Evolutionary conservation across 2,113 vertebrate species (phyloP), one percentile per base, ranked within the genome.

Genomic region (Scomber scombrus): DNA sequence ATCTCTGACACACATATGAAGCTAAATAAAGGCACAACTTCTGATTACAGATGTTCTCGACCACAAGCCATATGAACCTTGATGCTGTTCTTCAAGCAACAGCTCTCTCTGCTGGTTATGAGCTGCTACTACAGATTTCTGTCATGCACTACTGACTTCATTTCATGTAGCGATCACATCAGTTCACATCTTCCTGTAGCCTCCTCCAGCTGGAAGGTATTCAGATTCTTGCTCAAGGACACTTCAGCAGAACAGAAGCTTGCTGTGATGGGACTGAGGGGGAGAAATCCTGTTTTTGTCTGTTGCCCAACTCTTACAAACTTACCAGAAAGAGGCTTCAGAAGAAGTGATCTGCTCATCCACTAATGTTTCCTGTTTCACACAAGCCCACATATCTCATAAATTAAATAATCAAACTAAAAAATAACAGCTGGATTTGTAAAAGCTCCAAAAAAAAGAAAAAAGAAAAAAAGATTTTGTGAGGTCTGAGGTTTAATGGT

Each of bases 51-150:
- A 19, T 13, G 15, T 15, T 47, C 4, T 8, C 5, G 62, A 19
- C 1, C 16, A n/a, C 23, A 2, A 16, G 60, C 34, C 7, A 3
- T 62, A 13, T 64, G 60, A 15, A 60, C 68, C 34, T 50, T 1
- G 0, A 1, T 47, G 49, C 34, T 49, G 45, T 81, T 58, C 31
- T 66, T 64, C 45, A 80, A 71, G 67, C 78, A 66, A 71, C 69
- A 79, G 80, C 87, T 2, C 82, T 13, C 87, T 86, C 92, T 91
- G 87, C 83, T 86, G 91, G 86, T 75, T 1, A 45, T 7, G 76
- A 56, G 50, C n/a, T 11, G 75, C 11, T 26, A 69, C 29, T 68
- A 49, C 89, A 81, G 21, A 18, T 58, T 60, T 34, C 29, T 60
- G 4, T 23, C 5, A n/a, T 15, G 11, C 13, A 40, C 34, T 40